Conservation (phyloP, 2,888 invertebrate species). For the Melikaiella ostensackeni region DNA sequence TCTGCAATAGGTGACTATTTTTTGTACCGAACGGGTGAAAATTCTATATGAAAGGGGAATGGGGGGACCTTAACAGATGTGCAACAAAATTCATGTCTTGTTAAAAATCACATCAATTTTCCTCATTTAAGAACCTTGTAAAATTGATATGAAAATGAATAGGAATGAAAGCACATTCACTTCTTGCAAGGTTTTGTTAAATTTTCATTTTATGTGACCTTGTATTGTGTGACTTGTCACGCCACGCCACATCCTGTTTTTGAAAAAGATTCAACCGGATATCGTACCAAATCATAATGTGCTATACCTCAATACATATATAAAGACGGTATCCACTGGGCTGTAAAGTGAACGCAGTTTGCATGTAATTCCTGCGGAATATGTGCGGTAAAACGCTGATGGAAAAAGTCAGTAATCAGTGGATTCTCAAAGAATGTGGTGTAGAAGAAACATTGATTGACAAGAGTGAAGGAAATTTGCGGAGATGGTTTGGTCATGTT, state of each 20-base stretch:
- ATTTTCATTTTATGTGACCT: background rate
- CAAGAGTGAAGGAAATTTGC: no score
- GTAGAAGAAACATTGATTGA: no score
- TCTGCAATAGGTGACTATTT: background rate
- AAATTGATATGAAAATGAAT: background rate
- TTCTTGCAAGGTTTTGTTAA: background rate
- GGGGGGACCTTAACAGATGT: constrained; percentile 4
- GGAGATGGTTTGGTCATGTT: no score
- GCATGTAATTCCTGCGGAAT: no score
- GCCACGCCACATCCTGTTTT: background rate
- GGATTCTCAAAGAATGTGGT: no score
- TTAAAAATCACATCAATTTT: background rate
- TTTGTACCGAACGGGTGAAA: constrained; percentile 9
- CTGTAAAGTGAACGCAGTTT: no score
- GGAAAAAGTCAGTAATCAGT: no score
- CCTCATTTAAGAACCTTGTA: background rate
- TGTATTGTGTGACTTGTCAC: background rate
- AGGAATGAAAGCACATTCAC: background rate
- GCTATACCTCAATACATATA: no score
- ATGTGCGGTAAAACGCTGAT: no score
- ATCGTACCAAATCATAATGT: background rate
- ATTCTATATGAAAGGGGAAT: constrained; percentile 2
- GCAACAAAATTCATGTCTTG: background rate
- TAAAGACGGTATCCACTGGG: no score
- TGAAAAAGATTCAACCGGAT: background rate